Evolutionary conservation across 2,113 vertebrate genomes (phyloP).

Genomic region (Macroglossus sobrinus): DNA sequence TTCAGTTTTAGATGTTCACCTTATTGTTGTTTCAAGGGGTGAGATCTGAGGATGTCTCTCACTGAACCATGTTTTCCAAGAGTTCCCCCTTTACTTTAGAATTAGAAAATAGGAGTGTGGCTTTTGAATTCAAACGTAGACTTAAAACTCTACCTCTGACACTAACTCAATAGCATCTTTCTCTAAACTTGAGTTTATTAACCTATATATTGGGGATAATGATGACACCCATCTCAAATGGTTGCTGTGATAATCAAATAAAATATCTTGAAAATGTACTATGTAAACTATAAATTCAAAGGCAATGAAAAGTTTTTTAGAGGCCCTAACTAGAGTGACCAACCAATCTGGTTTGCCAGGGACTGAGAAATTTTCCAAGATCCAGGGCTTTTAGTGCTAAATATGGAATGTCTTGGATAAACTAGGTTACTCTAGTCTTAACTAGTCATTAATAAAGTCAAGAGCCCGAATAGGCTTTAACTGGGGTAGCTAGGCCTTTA

Average conservation of each 20-base stretch:
- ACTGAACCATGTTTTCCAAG: too few species aligned
- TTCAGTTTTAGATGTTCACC: too few species aligned
- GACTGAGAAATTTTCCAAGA: background rate
- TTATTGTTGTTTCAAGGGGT: too few species aligned
- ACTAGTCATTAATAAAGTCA: background rate
- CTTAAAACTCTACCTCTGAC: background rate
- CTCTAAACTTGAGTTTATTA: constrained; percentile 4
- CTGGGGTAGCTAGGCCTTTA: background rate
- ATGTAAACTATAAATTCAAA: constrained; percentile 11
- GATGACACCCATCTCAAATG: background rate
- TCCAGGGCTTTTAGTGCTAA: background rate
- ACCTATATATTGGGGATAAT: background rate
- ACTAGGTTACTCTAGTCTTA: background rate
- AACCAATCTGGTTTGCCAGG: background rate
- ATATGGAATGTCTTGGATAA: background rate
- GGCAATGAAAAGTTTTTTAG: background rate
- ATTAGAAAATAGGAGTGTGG: background rate
- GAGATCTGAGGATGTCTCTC: too few species aligned
- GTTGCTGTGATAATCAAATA: background rate
- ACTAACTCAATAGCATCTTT: background rate
- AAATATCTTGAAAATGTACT: background rate
- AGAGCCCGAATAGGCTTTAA: background rate
- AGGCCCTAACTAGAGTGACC: background rate
- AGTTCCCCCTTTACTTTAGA: background rate
- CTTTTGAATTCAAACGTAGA: constrained; percentile 20